Base-by-base conservation (phyloP, 2,888 invertebrate species). In the Stenotaenia linearis region DNA sequence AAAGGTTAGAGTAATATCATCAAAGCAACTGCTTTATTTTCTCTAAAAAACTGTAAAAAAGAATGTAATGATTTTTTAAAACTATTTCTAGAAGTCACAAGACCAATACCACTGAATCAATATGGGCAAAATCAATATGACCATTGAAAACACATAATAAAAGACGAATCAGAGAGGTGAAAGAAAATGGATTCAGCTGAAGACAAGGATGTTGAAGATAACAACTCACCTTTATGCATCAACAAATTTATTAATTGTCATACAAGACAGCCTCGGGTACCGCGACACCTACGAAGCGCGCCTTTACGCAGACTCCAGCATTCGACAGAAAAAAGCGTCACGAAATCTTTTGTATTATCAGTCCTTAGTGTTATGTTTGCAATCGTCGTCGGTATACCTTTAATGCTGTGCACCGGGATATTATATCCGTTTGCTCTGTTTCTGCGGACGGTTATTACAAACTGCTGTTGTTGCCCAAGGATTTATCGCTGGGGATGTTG, bases 331-430 rank as follows among this genome's bases (percentile, higher is more conserved):
- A 85, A 85, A 82, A 86, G 85, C 80, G 83, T 87, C n/a, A 83
- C 84, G 78, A 35, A 83, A 12, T 82, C 83, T 0, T 82, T 84
- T 37, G 50, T 85, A 40, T 80, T 83, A 18, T 82, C 84, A 7
- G 75, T 84, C 6, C 35, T 87, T 1, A 85, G 86, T 75, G 84
- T 86, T 75, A 82, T 85, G 9, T 80, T 85, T 6, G 85, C 87
- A 6, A 84, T 88, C 69, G 82, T 88, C 9, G 82, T 88, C n/a
- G 87, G 88, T 35, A 83, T 87, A 79, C 88, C 88, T 0, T 83
- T 87, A 10, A 84, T 87, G 37, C 45, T 79, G 6, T 40, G 28
- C 28, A 69, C 78, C 9, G 50, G 86, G 1, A 82, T 87, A 9
- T 82, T 86, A n/a, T 82, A 87, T 32, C 79, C 87, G 1, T 81